Evolutionary conservation across 2,113 vertebrate species (phyloP).

Genomic region (Chlamydotis undulata): DNA sequence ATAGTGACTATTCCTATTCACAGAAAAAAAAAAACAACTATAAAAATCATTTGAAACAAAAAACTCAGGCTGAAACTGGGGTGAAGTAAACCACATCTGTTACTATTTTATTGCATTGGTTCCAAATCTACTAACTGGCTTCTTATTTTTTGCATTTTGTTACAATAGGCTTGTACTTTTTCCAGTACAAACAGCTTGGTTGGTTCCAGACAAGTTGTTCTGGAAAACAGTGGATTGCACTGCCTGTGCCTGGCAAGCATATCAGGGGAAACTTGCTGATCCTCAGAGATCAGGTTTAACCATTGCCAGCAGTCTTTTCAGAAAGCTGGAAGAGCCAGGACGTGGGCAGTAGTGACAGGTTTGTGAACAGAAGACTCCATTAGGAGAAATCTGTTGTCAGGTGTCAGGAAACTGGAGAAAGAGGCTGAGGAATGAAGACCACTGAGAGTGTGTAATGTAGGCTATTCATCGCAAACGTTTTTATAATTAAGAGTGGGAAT

Average conservation of each 20-base stretch:
- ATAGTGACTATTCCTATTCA: background rate
- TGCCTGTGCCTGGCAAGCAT: background rate
- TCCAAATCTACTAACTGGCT: background rate
- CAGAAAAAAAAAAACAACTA: background rate
- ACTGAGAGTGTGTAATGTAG: fast-evolving
- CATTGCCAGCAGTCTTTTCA: background rate
- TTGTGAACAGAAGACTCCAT: background rate
- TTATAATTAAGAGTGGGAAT: background rate
- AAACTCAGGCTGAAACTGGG: background rate
- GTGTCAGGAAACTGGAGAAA: background rate
- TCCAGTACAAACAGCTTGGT: background rate
- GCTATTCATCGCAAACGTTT: background rate
- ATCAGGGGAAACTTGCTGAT: background rate
- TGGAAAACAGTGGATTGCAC: background rate
- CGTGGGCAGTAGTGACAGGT: background rate
- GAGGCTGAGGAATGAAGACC: background rate
- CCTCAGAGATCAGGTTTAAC: background rate
- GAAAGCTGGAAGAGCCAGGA: background rate
- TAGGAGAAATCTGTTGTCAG: background rate
- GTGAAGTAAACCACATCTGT: background rate
- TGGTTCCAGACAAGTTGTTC: background rate
- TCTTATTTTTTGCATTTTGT: background rate
- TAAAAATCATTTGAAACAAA: background rate
- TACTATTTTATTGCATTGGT: background rate
- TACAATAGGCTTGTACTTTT: background rate